Evolutionary conservation across 2,888 invertebrate species (phyloP), one percentile per base, ranked within the genome.

Genomic region (Plagiodera versicolora): DNA sequence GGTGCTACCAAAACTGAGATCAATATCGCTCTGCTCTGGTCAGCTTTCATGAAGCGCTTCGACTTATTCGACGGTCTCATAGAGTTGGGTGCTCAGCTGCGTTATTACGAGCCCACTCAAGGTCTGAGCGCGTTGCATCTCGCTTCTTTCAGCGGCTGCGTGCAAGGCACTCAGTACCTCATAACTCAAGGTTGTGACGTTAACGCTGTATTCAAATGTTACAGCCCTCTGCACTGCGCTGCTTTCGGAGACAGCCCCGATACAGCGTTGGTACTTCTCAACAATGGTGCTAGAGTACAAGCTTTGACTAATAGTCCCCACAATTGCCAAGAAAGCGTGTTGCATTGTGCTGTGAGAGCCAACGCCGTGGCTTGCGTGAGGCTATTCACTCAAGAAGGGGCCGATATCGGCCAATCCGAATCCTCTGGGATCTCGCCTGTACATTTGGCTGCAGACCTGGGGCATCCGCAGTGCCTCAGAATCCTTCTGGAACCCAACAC

Each of bases 291-390:
- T 55, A 84, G 86, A 63, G 86, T 92, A 50, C 80, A 82, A 64
- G 85, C 86, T 64, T 82, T 88, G 58, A 87, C 89, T 45, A 87
- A 86, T 19, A 89, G 81, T 28, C 75, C 79, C 4, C 81, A 73
- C 58, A 79, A 87, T 72, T 87, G 87, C 72, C 89, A 90, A 74
- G 92, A 92, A 73, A 90, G 90, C 19, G 84, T 91, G 39, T 82
- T 95, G 19, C 94, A 95, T 78, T 90, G 91, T 72, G 93, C 95
- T 0, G 92, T 94, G 1, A 84, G 92, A 59, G 90, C 92, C n/a
- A 90, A 91, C 78, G 87, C 92, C 0, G 81, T 89, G n/a, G 91
- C 91, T 68, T 92, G 94, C 74, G 83, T 94, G 1, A 85, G 88
- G 72, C 78, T 92, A 53, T 87, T 95, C 71, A 87, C 92, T 35